A percentile compares a stretch with the other conserved stretches of the same genome.
Conservation (phyloP, 1,140 invertebrate genomes). For the Drosophila parabipectinata region DNA sequence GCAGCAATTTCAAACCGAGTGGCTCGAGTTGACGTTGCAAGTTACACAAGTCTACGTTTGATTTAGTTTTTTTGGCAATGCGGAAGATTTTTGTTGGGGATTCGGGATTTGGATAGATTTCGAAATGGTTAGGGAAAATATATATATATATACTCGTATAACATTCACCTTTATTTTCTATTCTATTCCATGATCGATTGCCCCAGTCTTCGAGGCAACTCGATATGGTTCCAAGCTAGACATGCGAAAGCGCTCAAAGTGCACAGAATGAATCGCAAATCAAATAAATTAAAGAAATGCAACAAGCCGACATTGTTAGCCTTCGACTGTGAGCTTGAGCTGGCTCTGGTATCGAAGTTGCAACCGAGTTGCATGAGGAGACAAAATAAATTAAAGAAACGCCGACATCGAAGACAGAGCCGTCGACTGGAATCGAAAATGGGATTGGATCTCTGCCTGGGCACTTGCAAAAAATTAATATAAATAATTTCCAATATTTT, state of each 20-base stretch:
- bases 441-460: constrained; percentile 3
- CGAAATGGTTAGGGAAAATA: background rate
- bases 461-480: constrained; percentile 18
- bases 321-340: constrained; percentile 35
- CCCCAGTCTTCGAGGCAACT: constrained; percentile 6
- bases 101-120: background rate
- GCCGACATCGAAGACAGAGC: constrained; percentile 43
- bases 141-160: background rate
- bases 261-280: constrained; percentile 48
- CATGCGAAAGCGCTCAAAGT: constrained; percentile 20
- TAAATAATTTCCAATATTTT: background rate
- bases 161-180: background rate
- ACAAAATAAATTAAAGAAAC: constrained; percentile 69
- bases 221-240: constrained; percentile 10
- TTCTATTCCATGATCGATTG: constrained; percentile 18
- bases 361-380: constrained; percentile 57
- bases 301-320: constrained; percentile 49
- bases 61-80: constrained; percentile 62
- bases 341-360: constrained; percentile 13
- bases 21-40: constrained; percentile 19
- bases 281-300: constrained; percentile 72
- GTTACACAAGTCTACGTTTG: constrained; percentile 17
- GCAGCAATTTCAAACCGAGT: constrained; percentile 43
- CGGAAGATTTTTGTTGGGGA: constrained; percentile 41
- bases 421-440: constrained; percentile 13